phyloP scores from a whole-genome alignment of 2,797 vertebrate species.

The Artibeus jamaicensis region DNA sequence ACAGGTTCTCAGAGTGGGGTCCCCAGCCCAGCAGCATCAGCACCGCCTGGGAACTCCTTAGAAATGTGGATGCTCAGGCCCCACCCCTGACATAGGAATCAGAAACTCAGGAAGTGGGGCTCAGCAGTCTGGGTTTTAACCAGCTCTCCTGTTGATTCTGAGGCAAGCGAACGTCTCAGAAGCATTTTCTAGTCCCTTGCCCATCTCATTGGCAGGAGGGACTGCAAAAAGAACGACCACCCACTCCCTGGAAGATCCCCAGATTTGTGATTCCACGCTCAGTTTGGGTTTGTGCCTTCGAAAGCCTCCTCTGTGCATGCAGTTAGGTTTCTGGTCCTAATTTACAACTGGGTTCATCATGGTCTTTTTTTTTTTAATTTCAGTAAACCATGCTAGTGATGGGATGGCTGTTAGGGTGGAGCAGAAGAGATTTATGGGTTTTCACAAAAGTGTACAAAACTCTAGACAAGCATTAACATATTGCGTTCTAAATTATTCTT shows the following conservation, averaged over 20 bases:
- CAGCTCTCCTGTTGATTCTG: background rate
- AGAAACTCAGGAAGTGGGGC: background rate
- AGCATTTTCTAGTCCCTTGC: background rate
- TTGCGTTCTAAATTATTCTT: background rate
- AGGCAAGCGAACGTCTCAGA: background rate
- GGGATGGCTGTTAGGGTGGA: background rate
- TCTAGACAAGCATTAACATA: constrained; percentile 22
- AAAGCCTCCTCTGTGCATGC: background rate
- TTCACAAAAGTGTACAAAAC: constrained; percentile 4
- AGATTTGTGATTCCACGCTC: background rate
- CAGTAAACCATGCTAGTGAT: background rate
- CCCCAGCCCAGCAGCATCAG: background rate
- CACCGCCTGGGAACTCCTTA: background rate
- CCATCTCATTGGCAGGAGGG: background rate
- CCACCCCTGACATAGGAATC: background rate
- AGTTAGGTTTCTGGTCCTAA: background rate
- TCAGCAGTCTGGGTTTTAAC: background rate
- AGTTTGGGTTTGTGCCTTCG: background rate
- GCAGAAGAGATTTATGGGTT: constrained; percentile 14
- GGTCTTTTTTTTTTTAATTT: background rate
- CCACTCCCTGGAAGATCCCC: background rate
- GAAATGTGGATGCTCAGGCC: background rate
- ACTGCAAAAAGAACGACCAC: background rate
- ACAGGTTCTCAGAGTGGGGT: background rate
- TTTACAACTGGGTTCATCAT: background rate